Conservation (phyloP, 2,113 vertebrate species). For the Apteryx owenii region DNA sequence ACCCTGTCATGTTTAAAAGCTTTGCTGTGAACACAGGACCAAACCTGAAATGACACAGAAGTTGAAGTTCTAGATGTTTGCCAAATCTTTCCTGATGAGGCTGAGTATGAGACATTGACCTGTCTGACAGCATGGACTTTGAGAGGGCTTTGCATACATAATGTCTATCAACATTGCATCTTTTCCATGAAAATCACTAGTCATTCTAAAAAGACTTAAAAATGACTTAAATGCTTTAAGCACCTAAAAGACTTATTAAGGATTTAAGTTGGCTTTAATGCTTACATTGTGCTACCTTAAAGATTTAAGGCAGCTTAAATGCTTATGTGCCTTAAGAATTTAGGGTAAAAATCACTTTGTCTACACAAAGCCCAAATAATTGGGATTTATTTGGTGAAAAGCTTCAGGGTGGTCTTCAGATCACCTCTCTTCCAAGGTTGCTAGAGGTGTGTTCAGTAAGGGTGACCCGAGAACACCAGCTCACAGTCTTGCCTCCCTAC, state of each 20-base stretch:
- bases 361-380: constrained; percentile 57
- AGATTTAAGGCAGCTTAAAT: constrained; percentile 63
- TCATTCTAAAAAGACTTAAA: constrained; percentile 43
- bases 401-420: constrained; percentile 11
- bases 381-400: constrained; percentile 31
- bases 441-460: neutral
- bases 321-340: constrained; percentile 61
- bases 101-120: neutral
- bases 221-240: constrained; percentile 58
- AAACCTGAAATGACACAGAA: neutral
- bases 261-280: constrained; percentile 52
- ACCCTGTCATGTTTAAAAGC: neutral
- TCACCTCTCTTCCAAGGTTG: neutral
- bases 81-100: neutral
- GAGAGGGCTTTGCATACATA: accelerated
- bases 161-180: neutral
- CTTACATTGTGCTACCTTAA: constrained; percentile 64
- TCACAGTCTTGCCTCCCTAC: neutral
- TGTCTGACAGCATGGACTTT: neutral
- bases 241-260: constrained; percentile 50
- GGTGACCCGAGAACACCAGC: neutral
- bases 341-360: constrained; percentile 51
- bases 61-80: neutral
- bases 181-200: constrained; percentile 22
- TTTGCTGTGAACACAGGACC: neutral